Evolutionary conservation across 2,113 vertebrate genomes (phyloP).

Genomic region (Sorex araneus): DNA sequence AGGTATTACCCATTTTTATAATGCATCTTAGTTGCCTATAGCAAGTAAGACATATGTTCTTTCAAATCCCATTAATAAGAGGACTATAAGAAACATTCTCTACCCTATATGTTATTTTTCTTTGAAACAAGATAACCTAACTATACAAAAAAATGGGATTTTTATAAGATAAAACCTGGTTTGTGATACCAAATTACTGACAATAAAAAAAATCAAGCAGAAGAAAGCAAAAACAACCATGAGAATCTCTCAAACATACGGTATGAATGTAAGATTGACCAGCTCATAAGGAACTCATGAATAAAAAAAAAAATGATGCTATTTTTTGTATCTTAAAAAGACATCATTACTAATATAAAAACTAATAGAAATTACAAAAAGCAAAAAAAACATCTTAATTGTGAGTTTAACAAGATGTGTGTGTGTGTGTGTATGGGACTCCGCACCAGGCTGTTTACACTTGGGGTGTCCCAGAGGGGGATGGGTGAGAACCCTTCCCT

Average conservation of each 20-base stretch:
- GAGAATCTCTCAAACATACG: background rate
- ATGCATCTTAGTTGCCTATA: constrained; percentile 33
- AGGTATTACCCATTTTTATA: constrained; percentile 31
- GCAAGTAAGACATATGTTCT: constrained; percentile 12
- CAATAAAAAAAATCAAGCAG: constrained; percentile 38
- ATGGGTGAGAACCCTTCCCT: no score
- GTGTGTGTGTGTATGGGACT: no score
- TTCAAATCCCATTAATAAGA: constrained; percentile 29
- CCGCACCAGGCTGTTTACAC: no score
- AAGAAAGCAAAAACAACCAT: constrained; percentile 28
- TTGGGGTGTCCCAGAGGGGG: no score
- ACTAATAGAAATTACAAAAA: constrained; percentile 33
- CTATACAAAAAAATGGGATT: constrained; percentile 24
- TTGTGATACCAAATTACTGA: constrained; percentile 34
- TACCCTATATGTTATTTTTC: constrained; percentile 1
- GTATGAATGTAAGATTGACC: background rate
- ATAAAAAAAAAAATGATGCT: constrained; percentile 18
- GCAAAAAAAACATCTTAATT: background rate
- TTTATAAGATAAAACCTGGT: constrained; percentile 5
- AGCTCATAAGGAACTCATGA: background rate
- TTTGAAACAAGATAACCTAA: background rate
- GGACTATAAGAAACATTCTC: constrained; percentile 12
- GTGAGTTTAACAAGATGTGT: background rate
- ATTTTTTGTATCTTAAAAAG: background rate
- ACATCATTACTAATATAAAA: constrained; percentile 2